A percentile compares a stretch with the other conserved stretches of the same genome.
phyloP scores from a whole-genome alignment of 1,140 invertebrate genomes.

The Listronotus oregonensis region DNA sequence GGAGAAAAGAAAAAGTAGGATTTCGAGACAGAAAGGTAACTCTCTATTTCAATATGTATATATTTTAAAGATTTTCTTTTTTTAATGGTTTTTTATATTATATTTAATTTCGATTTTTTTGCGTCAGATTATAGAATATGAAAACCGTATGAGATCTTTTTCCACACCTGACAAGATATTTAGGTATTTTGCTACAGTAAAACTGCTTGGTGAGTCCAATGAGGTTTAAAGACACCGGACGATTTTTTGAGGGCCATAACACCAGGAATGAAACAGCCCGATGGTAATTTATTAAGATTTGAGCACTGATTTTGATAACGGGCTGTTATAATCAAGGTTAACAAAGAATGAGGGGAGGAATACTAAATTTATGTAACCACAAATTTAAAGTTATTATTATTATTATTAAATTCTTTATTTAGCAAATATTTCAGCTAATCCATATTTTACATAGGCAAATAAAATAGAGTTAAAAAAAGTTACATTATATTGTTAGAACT shows the following conservation, averaged over 20 bases:
- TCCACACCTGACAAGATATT: slow-evolving; percentile 99
- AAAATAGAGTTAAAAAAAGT: too few relatives aligned
- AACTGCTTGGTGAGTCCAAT: slow-evolving; percentile 73
- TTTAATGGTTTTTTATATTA: neutral
- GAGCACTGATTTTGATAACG: slow-evolving; percentile 20
- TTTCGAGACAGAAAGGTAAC: slow-evolving; percentile 90
- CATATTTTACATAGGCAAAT: too few relatives aligned
- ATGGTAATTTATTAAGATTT: slow-evolving; percentile 70
- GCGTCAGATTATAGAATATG: slow-evolving; percentile 94
- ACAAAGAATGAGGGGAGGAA: neutral
- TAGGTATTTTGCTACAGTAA: slow-evolving; percentile 98
- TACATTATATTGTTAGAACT: too few relatives aligned
- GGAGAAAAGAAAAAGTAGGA: slow-evolving; percentile 82
- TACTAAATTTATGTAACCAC: too few relatives aligned
- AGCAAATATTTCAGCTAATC: too few relatives aligned
- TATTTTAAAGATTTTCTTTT: too few relatives aligned
- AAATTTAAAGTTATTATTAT: too few relatives aligned
- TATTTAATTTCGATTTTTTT: slow-evolving; percentile 1
- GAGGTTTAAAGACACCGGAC: slow-evolving; percentile 98
- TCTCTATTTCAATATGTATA: neutral
- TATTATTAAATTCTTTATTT: too few relatives aligned
- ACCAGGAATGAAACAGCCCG: slow-evolving; percentile 94
- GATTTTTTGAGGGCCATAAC: slow-evolving; percentile 97
- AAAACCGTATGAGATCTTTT: slow-evolving; percentile 93
- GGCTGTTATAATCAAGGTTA: slow-evolving; percentile 10